A percentile compares a stretch with the other conserved stretches of the same genome.
Evolutionary conservation across 1,140 invertebrate species (phyloP).

Genomic region (Zelostemma sp.): DNA sequence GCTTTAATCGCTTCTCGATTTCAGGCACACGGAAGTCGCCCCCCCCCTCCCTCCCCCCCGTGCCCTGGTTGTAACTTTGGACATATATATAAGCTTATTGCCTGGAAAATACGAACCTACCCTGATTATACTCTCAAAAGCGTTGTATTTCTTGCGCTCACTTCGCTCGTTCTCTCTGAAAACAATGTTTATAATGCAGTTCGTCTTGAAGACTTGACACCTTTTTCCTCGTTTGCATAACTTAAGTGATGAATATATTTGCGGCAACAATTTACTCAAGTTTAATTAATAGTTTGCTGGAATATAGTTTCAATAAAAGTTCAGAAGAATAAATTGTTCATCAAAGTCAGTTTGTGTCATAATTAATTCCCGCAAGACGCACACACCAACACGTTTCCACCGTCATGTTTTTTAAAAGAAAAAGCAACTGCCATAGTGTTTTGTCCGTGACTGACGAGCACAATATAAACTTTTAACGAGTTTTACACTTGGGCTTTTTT

Average conservation of each 20-base stretch:
- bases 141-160: conserved; percentile 31
- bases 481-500: conserved; percentile 40
- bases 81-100: conserved; percentile 48
- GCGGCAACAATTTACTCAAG: no score
- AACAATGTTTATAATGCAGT: conserved; percentile 15
- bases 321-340: no score
- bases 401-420: no score
- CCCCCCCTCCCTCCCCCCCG: no score
- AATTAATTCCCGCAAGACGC: no score
- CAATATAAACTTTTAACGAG: conserved; percentile 43
- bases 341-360: no score
- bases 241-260: no score
- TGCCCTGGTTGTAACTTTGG: conserved; percentile 47
- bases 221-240: no score
- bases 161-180: conserved; percentile 31
- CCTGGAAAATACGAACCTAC: conserved; percentile 36
- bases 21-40: conserved; percentile 12
- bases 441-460: conserved; percentile 33
- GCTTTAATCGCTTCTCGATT: conserved; percentile 58
- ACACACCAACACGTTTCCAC: no score
- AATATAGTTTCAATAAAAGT: no score
- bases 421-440: conserved; percentile 18
- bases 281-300: no score
- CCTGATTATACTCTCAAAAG: conserved; percentile 26
- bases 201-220: conserved; percentile 13